Base-by-base conservation (phyloP, 2,797 vertebrate genomes). In the Meda fulgida region DNA sequence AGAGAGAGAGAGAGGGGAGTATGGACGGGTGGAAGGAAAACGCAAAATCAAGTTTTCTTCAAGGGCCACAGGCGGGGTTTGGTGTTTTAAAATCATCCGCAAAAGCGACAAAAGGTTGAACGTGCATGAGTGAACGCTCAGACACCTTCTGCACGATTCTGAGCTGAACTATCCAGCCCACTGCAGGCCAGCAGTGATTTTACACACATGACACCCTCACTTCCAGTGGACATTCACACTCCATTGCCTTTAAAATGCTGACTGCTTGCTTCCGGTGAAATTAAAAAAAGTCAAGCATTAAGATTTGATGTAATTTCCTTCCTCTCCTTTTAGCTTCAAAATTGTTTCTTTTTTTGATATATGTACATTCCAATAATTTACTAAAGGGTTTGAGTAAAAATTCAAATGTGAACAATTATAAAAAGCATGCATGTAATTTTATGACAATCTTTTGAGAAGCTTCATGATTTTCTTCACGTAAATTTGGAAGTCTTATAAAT, bases 1-100 rank as follows among this genome's bases (percentile, higher is more conserved):
- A 87, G 86, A 85, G 34, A 63, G 9, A 63, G 46, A 48, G 46
- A 78, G 65, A n/a, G 31, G 14, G 46, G 46, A 55, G 23, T 51
- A 80, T 31, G 55, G 73, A 67, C 21, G 46, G 43, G 65, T 77
- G 77, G 55, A 84, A 80, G 43, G 70, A 70, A 83, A 38, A 63
- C 14, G 23, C 63, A 69, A 86, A 67, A 78, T 87, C 79, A 85
- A 83, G 69, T 89, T 91, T 88, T 89, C 87, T 89, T 85, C 81
- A 85, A 87, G 81, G 80, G 70, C 75, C 53, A 85, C 63, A 40
- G 18, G 65, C 31, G 71, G 81, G 69, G 29, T 55, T 73, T 75
- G 60, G 78, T 10, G 85, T 75, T 83, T 72, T 71, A 86, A 87
- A 85, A 86, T 75, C 80, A 80, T 76, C 48, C 34, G 46, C 66